phyloP scores from a whole-genome alignment of 2,888 invertebrate species.

The Eucera pruinosa region DNA sequence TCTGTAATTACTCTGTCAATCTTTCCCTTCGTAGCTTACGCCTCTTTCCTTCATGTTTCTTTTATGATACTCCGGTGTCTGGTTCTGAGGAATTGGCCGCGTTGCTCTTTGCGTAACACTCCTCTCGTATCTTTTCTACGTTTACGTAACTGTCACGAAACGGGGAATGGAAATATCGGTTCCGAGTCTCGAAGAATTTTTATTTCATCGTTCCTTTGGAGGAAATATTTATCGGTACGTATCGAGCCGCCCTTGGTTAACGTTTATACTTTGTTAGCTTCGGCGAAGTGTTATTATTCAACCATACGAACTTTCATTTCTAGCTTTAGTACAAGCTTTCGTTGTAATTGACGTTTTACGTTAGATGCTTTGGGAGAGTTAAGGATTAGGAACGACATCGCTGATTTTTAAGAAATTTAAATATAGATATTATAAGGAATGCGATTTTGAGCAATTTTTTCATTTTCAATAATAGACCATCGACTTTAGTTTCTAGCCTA shows the following conservation, averaged over 20 bases:
- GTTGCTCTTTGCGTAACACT: constrained; percentile 21
- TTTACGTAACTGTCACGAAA: neutral
- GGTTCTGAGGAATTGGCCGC: neutral
- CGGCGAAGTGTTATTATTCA: neutral
- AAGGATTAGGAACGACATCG: too few species aligned
- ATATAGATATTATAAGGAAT: too few species aligned
- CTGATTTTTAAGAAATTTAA: too few species aligned
- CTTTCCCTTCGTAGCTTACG: neutral
- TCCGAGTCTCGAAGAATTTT: neutral
- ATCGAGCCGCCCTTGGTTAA: neutral
- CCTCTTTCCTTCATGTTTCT: neutral
- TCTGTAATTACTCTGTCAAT: constrained; percentile 34
- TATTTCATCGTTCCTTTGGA: neutral
- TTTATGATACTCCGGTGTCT: neutral
- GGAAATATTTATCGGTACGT: neutral
- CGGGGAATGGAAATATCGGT: constrained; percentile 5
- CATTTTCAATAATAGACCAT: too few species aligned
- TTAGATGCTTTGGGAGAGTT: too few species aligned
- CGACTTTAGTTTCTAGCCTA: too few species aligned
- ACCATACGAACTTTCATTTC: neutral
- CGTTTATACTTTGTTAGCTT: neutral
- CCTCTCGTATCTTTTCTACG: neutral
- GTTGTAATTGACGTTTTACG: too few species aligned
- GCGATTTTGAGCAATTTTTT: too few species aligned
- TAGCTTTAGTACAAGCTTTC: too few species aligned